Evolutionary conservation across 2,888 invertebrate species (phyloP), one percentile per base, ranked within the genome.

Genomic region (Nemurella pictetii): DNA sequence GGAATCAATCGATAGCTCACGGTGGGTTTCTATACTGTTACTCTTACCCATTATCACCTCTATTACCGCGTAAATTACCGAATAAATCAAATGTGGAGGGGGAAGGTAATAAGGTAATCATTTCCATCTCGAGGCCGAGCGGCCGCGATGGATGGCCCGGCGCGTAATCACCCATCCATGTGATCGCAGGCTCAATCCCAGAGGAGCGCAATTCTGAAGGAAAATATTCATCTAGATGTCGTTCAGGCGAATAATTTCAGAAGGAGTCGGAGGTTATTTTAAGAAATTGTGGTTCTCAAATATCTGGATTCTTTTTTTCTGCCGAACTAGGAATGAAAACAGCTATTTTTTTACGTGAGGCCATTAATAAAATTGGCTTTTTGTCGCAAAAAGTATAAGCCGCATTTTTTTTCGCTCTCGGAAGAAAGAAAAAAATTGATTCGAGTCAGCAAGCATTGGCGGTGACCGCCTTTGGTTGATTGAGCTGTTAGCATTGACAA

Each of bases 61-160:
- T 83, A 84, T 85, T 85, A 85, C 85, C 85, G 84, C 72, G 83
- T 83, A 84, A 84, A 85, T 84, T 85, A 83, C 85, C 85, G 77
- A 85, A 82, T 85, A 84, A 84, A 85, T 85, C 85, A 85, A 78
- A 27, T 82, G 55, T 26, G 28, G 80, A 28, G 32, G 80, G 84
- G 26, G 29, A 26, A 29, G 73, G 80, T 85, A 85, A 85, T 85
- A 85, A 85, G 83, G 85, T 78, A 83, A 85, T 83, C 85, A 85
- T 85, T 85, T 85, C 80, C 72, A 80, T 84, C 73, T 35, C 72
- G n/a, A 55, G 55, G 55, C 55, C 55, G 55, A 55, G 55, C 55
- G 55, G 55, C n/a, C 4, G 82, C 29, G 30, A 15, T 30, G 30
- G 2, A 29, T 55, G 20, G n/a, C 78, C 15, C 9, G 5, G 78